A percentile compares a stretch with the other conserved stretches of the same genome.
Conservation (phyloP, 92 coral and sea anemone genomes). For the Phenganax marumi region DNA sequence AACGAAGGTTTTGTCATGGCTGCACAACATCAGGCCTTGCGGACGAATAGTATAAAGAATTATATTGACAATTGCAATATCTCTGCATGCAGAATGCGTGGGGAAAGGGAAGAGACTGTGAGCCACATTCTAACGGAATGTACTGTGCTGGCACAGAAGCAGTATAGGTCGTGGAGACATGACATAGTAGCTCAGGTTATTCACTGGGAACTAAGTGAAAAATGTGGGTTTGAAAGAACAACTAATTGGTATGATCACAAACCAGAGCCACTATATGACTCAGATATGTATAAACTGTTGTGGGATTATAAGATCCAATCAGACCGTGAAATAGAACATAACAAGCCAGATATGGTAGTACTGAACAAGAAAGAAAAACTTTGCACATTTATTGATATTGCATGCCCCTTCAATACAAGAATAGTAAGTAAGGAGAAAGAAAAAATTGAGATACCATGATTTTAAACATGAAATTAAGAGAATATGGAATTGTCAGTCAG, state of each 20-base stretch:
- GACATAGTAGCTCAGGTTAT: background rate
- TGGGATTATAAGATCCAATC: background rate
- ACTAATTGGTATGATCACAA: background rate
- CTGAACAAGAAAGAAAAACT: background rate
- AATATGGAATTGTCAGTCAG: background rate
- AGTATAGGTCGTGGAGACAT: background rate
- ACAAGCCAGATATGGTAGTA: conserved; percentile 25
- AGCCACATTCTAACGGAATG: background rate
- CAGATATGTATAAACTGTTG: background rate
- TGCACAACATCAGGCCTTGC: background rate
- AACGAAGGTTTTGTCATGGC: background rate
- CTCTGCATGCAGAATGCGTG: background rate
- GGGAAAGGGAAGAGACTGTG: background rate
- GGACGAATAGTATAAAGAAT: background rate
- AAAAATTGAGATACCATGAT: background rate
- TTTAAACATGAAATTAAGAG: background rate
- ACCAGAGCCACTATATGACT: background rate
- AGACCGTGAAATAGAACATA: background rate
- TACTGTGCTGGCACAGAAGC: background rate
- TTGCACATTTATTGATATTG: background rate
- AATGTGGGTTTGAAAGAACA: background rate
- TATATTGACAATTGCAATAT: background rate
- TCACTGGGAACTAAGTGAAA: background rate
- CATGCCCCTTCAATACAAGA: conserved; percentile 30
- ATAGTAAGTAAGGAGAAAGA: conserved; percentile 2